Evolutionary conservation across 2,797 vertebrate species (phyloP).

Genomic region (Myiotriccus ornatus): DNA sequence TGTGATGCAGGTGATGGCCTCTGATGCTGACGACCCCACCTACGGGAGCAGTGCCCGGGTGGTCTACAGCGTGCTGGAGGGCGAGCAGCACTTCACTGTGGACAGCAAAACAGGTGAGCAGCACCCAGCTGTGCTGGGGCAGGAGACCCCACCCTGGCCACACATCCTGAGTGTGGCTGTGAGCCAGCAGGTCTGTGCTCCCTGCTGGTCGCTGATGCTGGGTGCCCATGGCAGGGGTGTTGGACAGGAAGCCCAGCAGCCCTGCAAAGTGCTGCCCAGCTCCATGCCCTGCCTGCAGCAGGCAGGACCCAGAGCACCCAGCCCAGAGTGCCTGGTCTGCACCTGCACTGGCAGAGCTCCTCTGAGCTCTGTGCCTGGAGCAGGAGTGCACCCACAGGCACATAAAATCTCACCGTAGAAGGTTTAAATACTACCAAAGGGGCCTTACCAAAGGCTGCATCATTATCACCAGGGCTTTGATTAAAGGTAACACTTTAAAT

Average conservation of each 20-base stretch:
- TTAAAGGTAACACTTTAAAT: conserved; percentile 73
- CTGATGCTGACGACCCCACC: conserved; percentile 93
- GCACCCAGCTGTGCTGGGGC: not conserved
- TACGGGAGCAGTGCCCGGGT: conserved; percentile 95
- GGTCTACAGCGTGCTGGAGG: conserved; percentile 93
- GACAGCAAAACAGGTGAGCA: conserved; percentile 90
- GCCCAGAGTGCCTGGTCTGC: not conserved
- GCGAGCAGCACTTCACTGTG: conserved; percentile 92
- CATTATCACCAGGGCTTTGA: conserved; percentile 54
- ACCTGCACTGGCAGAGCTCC: not conserved
- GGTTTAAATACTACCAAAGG: conserved; percentile 29
- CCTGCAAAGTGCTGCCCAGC: not conserved
- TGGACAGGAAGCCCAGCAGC: not conserved
- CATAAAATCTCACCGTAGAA: not conserved
- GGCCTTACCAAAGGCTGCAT: conserved; percentile 4
- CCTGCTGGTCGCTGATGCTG: not conserved
- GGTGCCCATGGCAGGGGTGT: rapidly evolving
- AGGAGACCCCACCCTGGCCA: rapidly evolving
- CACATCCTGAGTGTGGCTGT: rapidly evolving
- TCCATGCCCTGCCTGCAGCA: not conserved
- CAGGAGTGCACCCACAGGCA: not conserved
- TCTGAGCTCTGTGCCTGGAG: not conserved
- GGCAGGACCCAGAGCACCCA: not conserved
- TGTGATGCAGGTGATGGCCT: conserved; percentile 96
- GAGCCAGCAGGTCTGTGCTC: not conserved